These are phyloP conservation scores for Felis catus DNA, from an alignment of 2,113 vertebrate species.

Conservation along the genomic window F.catus_Fca126_mat1.0 CM031414.1:54171501-54172000, in stretches of 20 bases:
- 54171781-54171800: background rate
- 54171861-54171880: background rate
- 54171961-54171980: background rate
- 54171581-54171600: background rate
- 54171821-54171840: background rate
- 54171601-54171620: background rate
- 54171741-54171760: background rate
- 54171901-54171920: background rate
- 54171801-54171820: background rate
- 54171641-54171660: background rate
- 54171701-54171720: background rate
- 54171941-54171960: background rate
- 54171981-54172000: background rate
- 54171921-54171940: background rate
- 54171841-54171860: background rate
- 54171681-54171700: background rate
- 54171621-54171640: background rate
- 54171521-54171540: background rate
- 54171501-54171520: background rate
- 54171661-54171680: background rate
- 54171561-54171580: background rate
- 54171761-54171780: background rate
- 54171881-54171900: background rate
- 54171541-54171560: background rate
- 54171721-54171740: background rate